Evolutionary conservation across 2,113 vertebrate genomes (phyloP), one percentile per base, ranked within the genome.

Genomic region (Myocastor coypus): DNA sequence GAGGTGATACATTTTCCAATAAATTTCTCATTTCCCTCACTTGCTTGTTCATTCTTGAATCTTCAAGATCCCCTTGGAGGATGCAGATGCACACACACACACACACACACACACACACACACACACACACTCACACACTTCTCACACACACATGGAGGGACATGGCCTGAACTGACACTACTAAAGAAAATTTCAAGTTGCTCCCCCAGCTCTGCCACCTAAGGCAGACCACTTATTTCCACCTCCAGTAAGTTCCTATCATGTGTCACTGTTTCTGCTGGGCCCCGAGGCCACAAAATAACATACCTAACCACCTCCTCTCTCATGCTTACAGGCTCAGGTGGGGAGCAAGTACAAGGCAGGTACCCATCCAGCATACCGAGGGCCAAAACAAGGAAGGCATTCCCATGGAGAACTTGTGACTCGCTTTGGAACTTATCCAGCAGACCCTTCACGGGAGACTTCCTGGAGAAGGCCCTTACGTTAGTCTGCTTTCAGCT

Each of bases 281-380:
- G 52, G 19, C n/a, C 40, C 42, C 77, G 30, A 24, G 17, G 32
- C n/a, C 68, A 82, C 24, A 19, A 28, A 4, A 42, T 17, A 10
- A 32, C 86, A 81, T 7, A 1, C 2, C 20, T 37, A 6, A 9
- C 64, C 10, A 5, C 59, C 22, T 20, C 32, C 69, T 80, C 4
- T 55, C 20, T 20, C 8, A 8, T 14, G 64, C 7, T 37, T 12
- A 32, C 10, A 24, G 30, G n/a, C 64, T 22, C 4, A 8, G 37
- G 37, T 11, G 16, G 26, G 50, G 46, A 68, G 30, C 1, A 30
- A 37, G 59, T 26, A 0, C 12, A 1, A 0, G 12, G n/a, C 77
- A 42, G n/a, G 10, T 50, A 0, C 0, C 24, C 28, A 1, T 55
- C 34, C 26, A 37, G 28, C 13, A 2, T 0, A 14, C 7, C 11